Evolutionary conservation across 2,797 vertebrate genomes (phyloP), one percentile per base, ranked within the genome.

Genomic region (Coccyzus lansbergi): DNA sequence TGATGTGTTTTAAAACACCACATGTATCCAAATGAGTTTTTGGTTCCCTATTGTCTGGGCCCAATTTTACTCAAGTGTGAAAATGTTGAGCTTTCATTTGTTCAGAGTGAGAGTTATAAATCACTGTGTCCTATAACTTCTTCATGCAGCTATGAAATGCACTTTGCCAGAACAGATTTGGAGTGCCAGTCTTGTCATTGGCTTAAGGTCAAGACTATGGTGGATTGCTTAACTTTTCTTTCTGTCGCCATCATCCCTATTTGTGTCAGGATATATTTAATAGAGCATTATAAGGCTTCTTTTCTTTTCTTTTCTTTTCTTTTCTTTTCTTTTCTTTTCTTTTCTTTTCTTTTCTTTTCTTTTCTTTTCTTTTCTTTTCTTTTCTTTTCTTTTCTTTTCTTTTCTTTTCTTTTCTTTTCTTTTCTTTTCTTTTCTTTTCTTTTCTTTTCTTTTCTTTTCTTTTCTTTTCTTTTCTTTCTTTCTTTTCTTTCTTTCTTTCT

Each of bases 21-120:
- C 68, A 48, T 97, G 97, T 97, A 97, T 98, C 97, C 94, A 97
- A 97, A 98, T 97, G 97, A 98, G 88, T 96, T 97, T 97, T 94
- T 88, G 91, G 82, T 95, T 98, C 97, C 97, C 97, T 90, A 90
- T 97, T 94, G 97, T 95, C 96, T 80, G 89, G 91, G 67, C 49
- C 83, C 92, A 94, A 88, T 98, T 97, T 97, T 96, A 95, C 81
- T 97, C 86, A 94, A 93, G 94, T 97, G 89, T 96, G 94, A 96
- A 97, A 97, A 93, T 48, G 42, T 91, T 96, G 88, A 75, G 68
- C 80, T 97, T 97, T 97, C 91, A 93, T 97, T 97, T 94, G 84
- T 94, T 95, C 80, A 74, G 94, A 96, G 90, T 8, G 31, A 59
- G 90, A 92, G 67, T 94, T 97, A 93, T 95, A 96, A 97, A 97